These are phyloP conservation scores for Neomicropteryx cornuta DNA, from an alignment of 1,140 invertebrate genomes.

Conservation along the genomic window DNA sequence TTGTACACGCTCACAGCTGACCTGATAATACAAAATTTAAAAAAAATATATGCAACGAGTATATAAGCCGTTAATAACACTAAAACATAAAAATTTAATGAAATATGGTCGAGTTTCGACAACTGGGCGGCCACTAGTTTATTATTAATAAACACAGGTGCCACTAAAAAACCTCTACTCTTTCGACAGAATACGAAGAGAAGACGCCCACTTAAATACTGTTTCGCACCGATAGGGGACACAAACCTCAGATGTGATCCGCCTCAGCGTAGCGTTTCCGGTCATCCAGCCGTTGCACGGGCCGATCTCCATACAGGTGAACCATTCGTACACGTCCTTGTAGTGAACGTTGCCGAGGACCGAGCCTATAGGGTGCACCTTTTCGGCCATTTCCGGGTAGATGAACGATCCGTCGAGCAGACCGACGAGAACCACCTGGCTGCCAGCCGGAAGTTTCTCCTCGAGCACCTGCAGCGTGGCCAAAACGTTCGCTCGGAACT, in stretches of 20 bases:
- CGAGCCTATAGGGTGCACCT: slow-evolving; percentile 30
- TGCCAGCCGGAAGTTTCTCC: slow-evolving; percentile 26
- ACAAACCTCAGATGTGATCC: slow-evolving; percentile 23
- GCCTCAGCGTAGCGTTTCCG: slow-evolving; percentile 28
- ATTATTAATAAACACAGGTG: background rate
- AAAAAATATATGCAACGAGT: no score
- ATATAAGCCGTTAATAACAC: background rate
- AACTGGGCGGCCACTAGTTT: no score
- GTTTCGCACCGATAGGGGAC: background rate
- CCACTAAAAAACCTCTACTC: no score
- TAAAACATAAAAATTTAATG: no score
- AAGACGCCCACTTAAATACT: background rate
- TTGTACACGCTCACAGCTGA: no score
- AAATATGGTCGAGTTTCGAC: no score
- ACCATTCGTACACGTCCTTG: slow-evolving; percentile 34
- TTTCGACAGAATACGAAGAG: background rate
- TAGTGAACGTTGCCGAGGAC: slow-evolving; percentile 33
- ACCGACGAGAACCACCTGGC: slow-evolving; percentile 35
- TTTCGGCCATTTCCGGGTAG: slow-evolving; percentile 29
- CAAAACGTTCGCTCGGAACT: slow-evolving; percentile 22
- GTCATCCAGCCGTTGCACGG: slow-evolving; percentile 40
- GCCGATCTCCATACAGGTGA: slow-evolving; percentile 38
- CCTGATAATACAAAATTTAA: no score
- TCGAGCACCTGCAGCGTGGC: slow-evolving; percentile 27
- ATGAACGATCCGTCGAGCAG: slow-evolving; percentile 36